These are phyloP conservation scores for Oryctes rhinoceros DNA, from an alignment of 1,140 invertebrate species.

Conservation along the genomic window DNA sequence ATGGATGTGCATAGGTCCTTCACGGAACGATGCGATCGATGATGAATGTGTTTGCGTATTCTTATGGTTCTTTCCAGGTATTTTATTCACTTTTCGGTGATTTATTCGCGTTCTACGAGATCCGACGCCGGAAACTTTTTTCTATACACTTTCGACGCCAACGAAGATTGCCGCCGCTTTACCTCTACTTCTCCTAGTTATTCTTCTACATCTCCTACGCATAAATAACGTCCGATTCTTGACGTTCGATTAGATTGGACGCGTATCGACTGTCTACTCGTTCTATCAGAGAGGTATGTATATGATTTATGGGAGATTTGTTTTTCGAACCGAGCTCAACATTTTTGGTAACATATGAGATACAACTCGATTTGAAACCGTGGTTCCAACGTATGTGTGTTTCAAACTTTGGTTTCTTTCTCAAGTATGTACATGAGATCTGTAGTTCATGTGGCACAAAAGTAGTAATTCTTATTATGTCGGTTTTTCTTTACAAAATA, in stretches of 20 bases:
- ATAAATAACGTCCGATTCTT: conserved; percentile 6
- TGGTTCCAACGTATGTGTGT: too few relatives aligned
- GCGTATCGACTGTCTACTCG: neutral
- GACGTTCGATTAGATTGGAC: neutral
- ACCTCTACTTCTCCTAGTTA: neutral
- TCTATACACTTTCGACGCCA: conserved; percentile 18
- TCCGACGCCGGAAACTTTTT: conserved; percentile 48
- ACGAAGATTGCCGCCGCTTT: neutral
- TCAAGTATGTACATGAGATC: too few relatives aligned
- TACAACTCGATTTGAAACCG: too few relatives aligned
- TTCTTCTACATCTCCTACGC: neutral
- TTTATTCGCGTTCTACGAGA: conserved; percentile 46
- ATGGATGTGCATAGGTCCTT: too few relatives aligned
- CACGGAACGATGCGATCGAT: conserved; percentile 30
- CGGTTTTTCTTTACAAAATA: too few relatives aligned
- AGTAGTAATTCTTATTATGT: too few relatives aligned
- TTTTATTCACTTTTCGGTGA: conserved; percentile 47
- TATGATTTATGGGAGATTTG: too few relatives aligned
- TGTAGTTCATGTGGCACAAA: too few relatives aligned
- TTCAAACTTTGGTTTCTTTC: too few relatives aligned
- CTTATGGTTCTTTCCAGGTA: conserved; percentile 47
- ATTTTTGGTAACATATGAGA: too few relatives aligned
- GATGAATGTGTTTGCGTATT: conserved; percentile 55
- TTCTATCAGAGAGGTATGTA: neutral
- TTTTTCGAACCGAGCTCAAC: too few relatives aligned